These are phyloP conservation scores for Sebastolobus alascanus DNA, from an alignment of 2,797 vertebrate genomes.

Conservation along the genomic window DNA sequence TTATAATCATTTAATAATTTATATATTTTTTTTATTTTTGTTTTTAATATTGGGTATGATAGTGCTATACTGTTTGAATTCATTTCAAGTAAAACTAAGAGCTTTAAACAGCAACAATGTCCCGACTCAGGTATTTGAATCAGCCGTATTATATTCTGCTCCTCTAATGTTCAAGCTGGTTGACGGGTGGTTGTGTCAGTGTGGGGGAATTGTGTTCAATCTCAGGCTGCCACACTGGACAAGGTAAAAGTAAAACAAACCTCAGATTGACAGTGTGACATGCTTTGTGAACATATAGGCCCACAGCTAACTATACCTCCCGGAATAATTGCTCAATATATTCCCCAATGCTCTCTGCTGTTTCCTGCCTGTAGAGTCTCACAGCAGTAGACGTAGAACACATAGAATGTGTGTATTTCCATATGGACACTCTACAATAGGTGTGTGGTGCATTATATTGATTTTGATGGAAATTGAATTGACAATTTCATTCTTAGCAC, in stretches of 20 bases:
- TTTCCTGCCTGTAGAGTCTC: constrained; percentile 60
- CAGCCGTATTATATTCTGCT: background rate
- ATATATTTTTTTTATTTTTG: no score
- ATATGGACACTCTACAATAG: background rate
- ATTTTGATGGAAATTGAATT: constrained; percentile 3
- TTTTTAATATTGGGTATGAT: no score
- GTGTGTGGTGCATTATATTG: background rate
- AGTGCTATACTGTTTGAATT: no score
- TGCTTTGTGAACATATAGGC: constrained; percentile 51
- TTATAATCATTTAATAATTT: no score
- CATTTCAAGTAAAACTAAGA: no score
- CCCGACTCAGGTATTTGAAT: constrained; percentile 1
- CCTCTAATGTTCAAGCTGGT: constrained; percentile 21
- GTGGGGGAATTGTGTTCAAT: constrained; percentile 42
- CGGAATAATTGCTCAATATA: constrained; percentile 67
- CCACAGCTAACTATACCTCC: constrained; percentile 54
- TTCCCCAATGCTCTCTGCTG: constrained; percentile 43
- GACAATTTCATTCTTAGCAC: background rate
- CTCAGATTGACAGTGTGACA: constrained; percentile 58
- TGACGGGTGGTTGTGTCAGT: constrained; percentile 10
- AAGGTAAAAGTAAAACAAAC: constrained; percentile 62
- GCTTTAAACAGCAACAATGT: no score
- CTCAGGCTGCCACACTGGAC: constrained; percentile 34
- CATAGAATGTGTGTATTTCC: constrained; percentile 22
- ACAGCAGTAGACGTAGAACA: constrained; percentile 39